Evolutionary conservation across 2,797 vertebrate species (phyloP), one percentile per base, ranked within the genome.

Genomic region (Dryobates pubescens): DNA sequence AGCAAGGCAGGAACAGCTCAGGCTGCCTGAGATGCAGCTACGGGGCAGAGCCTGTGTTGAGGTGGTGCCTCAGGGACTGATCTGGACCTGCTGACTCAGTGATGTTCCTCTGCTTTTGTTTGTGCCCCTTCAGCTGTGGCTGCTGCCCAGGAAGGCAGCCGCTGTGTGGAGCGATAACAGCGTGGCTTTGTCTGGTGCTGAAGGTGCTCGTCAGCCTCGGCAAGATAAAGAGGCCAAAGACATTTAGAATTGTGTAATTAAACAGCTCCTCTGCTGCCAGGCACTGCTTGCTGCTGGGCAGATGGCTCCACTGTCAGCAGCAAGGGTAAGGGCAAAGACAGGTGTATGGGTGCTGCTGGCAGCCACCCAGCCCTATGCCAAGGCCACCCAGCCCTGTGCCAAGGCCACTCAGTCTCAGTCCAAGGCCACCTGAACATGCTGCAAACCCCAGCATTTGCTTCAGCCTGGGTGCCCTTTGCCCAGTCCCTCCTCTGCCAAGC

Each of bases 211-310:
- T 79, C 96, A 93, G 86, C 91, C 94, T 59, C 13, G 0, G 62
- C 24, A 17, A 82, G 95, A 96, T 95, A 93, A 96, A 96, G 92
- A 71, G 62, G 64, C 82, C 74, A 77, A 71, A 79, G 89, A 71
- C 89, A 63, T 97, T 93, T 92, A 18, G 72, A 96, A 95, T 72
- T 89, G 95, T 92, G 92, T 91, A 77, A 95, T 91, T 92, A 93
- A 96, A 91, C 2, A 9, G 86, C 83, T 94, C 56, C 76, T 22
- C 70, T 80, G 82, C 91, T 91, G 19, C 15, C 79, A 80, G 95
- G 88, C 74, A 17, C 62, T 81, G 68, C 87, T 45, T 10, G 83
- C 89, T 27, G 58, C 93, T 26, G 51, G 47, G 94, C 84, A 86
- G 74, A 22, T 12, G 87, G 90, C 67, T 79, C 80, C 6, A 5